Evolutionary conservation across 2,113 vertebrate genomes (phyloP).

Genomic region (Plecturocebus donacophilus): DNA sequence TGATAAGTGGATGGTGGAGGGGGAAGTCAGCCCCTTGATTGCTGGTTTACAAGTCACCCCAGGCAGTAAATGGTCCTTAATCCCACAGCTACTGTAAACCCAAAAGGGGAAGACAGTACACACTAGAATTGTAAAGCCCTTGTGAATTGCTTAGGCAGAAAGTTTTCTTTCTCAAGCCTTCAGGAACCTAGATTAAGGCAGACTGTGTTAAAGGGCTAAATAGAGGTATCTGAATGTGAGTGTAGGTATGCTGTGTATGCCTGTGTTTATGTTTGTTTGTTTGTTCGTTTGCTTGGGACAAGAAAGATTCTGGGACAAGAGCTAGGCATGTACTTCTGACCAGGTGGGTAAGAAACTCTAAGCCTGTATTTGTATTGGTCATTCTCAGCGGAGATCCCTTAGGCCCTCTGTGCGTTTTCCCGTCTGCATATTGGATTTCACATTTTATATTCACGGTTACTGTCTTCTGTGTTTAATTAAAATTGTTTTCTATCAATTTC

Average conservation of each 20-base stretch:
- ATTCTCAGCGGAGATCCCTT: not conserved
- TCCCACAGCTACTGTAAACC: not conserved
- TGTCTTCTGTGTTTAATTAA: slow-evolving; percentile 73
- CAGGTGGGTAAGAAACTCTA: not conserved
- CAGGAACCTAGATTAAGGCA: not conserved
- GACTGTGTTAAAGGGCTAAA: not conserved
- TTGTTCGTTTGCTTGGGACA: not conserved
- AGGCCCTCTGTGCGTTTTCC: not conserved
- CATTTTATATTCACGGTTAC: slow-evolving; percentile 66
- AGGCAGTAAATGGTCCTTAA: not conserved
- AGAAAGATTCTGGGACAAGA: not conserved
- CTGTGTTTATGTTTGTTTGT: not conserved
- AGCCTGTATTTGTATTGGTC: not conserved
- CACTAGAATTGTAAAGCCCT: not conserved
- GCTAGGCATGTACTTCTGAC: not conserved
- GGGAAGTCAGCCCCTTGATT: slow-evolving; percentile 21
- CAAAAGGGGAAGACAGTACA: not conserved
- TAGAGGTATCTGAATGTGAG: not conserved
- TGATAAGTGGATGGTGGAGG: slow-evolving; percentile 19
- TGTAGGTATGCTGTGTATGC: not conserved
- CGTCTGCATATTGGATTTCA: not conserved
- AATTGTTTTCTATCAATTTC: slow-evolving; percentile 65
- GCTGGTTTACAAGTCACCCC: not conserved
- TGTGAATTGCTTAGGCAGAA: not conserved
- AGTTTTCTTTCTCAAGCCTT: not conserved